phyloP scores from a whole-genome alignment of 2,888 invertebrate species.

The Gastrophysa polygoni region DNA sequence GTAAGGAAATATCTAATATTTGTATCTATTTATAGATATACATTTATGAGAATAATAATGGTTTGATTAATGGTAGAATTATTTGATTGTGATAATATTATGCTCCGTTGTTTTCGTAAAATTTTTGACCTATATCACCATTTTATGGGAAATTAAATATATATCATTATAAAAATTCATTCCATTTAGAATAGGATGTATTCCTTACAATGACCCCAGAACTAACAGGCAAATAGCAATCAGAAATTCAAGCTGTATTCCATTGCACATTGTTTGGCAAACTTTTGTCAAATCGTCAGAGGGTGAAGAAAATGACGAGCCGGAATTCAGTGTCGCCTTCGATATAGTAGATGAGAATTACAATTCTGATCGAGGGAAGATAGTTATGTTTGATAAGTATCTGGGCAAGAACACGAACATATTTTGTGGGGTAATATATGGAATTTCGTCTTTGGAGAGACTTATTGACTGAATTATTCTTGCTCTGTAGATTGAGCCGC shows the following conservation, averaged over 20 bases:
- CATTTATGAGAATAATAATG: too few species aligned
- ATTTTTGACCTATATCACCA: too few species aligned
- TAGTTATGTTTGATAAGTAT: conserved; percentile 30
- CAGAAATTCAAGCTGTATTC: conserved; percentile 39
- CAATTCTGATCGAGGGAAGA: conserved; percentile 11
- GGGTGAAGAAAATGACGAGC: not conserved
- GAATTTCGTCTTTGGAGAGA: too few species aligned
- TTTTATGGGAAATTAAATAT: too few species aligned
- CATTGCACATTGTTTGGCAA: conserved; percentile 42
- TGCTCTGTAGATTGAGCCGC: conserved; percentile 30
- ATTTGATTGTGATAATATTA: too few species aligned
- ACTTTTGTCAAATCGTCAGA: conserved; percentile 27
- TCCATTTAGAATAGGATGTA: conserved; percentile 39
- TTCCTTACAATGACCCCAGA: conserved; percentile 29
- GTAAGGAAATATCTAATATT: too few species aligned
- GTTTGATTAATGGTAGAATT: too few species aligned
- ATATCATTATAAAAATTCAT: not conserved
- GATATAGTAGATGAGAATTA: conserved; percentile 22
- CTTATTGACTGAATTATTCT: not conserved
- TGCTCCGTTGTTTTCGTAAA: too few species aligned
- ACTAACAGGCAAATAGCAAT: conserved; percentile 36
- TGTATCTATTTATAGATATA: too few species aligned
- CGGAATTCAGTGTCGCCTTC: conserved; percentile 26
- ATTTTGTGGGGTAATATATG: conserved; percentile 33
- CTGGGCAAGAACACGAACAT: conserved; percentile 29